These are phyloP conservation scores for Chromobotia macracanthus DNA, from an alignment of 2,797 vertebrate genomes.

Conservation along the genomic window DNA sequence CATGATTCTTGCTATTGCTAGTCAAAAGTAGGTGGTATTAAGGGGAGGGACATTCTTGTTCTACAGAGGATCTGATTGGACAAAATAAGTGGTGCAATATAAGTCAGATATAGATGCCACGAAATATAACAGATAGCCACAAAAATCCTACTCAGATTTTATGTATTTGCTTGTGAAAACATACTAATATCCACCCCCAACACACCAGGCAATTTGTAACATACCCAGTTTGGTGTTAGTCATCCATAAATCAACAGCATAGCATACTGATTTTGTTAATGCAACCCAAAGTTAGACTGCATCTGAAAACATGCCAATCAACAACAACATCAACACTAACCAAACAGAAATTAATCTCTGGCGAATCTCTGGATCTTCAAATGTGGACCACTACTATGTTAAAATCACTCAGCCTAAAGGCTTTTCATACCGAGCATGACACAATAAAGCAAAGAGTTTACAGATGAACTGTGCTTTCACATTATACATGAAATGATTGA, in stretches of 20 bases:
- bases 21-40: no score
- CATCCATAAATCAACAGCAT: constrained; percentile 27
- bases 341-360: constrained; percentile 10
- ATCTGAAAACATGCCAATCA: constrained; percentile 10
- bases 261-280: constrained; percentile 1
- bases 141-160: no score
- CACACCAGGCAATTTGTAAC: not conserved
- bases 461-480: no score
- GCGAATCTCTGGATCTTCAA: not conserved
- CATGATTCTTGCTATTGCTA: no score
- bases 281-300: constrained; percentile 4
- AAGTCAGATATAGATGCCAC: no score
- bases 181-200: not conserved
- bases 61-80: no score
- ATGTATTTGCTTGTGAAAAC: not conserved
- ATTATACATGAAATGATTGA: no score
- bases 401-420: not conserved
- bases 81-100: no score
- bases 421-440: not conserved
- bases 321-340: constrained; percentile 6
- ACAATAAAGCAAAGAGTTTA: no score
- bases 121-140: no score
- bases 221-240: constrained; percentile 8
- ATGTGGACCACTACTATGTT: not conserved
- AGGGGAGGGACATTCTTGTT: no score